Evolutionary conservation across 2,888 invertebrate genomes (phyloP), one percentile per base, ranked within the genome.

Genomic region (Rhingia campestris): DNA sequence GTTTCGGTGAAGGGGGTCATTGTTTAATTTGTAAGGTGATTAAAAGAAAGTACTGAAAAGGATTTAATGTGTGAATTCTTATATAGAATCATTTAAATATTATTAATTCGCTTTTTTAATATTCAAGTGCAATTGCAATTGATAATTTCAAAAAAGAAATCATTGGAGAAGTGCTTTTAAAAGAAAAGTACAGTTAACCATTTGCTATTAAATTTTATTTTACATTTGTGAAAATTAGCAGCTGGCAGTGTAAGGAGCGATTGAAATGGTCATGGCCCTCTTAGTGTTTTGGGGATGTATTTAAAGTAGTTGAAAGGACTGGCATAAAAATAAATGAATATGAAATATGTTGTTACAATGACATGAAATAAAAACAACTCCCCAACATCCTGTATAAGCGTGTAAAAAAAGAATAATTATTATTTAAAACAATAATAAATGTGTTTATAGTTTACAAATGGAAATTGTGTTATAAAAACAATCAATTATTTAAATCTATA

Each of bases 391-490:
- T 45, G 66, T 69, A 64, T 67, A 43, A 22, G 0, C 6, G 9
- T 43, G 30, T 35, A 3, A 14, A 37, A 7, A 56, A 64, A 63
- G 10, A 37, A 70, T 72, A 33, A 59, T 45, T 61, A 67, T 73
- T 61, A 75, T 76, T 66, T 81, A 81, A 72, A 76, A 73, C 67
- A 54, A 70, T 64, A 59, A 66, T 66, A 64, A 67, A 63, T 72
- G 66, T 54, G 49, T 39, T 58, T 53, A 73, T 67, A 58, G 39
- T 67, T 47, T 73, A 30, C 39, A 67, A 73, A 82, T 63, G 61
- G 61, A 81, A 81, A 67, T 59, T 35, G 14, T 81, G 64, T 64
- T 69, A 37, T 35, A 45, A 39, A 49, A 61, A 58, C 53, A 59
- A 56, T 22, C 3, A 39, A 53, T 56, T 54, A 35, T 69, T 61